Base-by-base conservation (phyloP, 2,888 invertebrate species). In the Hirudinaria manillensis region DNA sequence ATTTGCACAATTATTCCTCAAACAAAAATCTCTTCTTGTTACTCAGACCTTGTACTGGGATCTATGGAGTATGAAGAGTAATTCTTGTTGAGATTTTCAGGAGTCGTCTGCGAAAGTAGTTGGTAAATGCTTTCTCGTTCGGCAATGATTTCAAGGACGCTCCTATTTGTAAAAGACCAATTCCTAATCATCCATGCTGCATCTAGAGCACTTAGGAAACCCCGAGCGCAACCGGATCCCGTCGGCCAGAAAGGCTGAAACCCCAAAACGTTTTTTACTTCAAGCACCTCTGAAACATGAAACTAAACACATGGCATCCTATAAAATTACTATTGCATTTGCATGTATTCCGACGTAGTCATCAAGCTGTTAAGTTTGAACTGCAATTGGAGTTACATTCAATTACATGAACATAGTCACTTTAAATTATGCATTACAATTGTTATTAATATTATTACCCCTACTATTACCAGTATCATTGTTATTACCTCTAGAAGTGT, bases 151-250 rank as follows among this genome's bases (percentile, higher is more conserved):
- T 87, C 82, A 24, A 95, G 87, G 0, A 93, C 90, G 77, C 92
- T 91, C 75, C 87, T 84, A 0, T 89, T 89, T 66, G 87, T 87
- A 65, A 88, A 87, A 0, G 91, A 90, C 92, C 93, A 95, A 76
- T 91, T 88, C 80, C 92, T 89, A 76, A 97, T 90, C 78, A 94
- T 93, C 94, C 98, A 99, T 21, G 93, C 94, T 0, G 96, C 92
- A 87, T 99, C 98, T 86, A 98, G 89, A 3, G 94, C 93, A 29
- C 95, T 94, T 2, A 99, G 88, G 85, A 98, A 98, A 21, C 98
- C 98, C 75, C 98, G 89, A 0, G 97, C 98, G 87, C 96, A 96
- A 0, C 99, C 99, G 3, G 96, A 96, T 0, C 99, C 99, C 0
- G 96, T 97, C 6, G 98, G 99, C 98, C 99, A 99, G 86, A 99